Conservation (phyloP, 2,888 invertebrate species). For the Eulithis prunata region DNA sequence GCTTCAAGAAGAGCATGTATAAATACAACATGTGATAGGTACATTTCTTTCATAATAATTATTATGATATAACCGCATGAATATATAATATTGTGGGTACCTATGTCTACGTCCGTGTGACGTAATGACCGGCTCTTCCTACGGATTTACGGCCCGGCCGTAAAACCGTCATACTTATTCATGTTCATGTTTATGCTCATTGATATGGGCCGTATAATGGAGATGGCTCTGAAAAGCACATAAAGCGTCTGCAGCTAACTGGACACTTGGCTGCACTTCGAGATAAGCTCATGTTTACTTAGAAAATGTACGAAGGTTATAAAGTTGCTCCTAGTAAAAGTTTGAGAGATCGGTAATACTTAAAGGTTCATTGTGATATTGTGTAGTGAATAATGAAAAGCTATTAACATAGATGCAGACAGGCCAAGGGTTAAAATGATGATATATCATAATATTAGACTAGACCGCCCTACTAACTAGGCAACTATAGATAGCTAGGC, state of each 20-base stretch:
- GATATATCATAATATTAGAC: no score
- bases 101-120: constrained; percentile 34
- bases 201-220: constrained; percentile 65
- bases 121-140: constrained; percentile 58
- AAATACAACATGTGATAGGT: no score
- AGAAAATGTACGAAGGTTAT: not conserved
- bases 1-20: no score
- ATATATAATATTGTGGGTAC: constrained; percentile 17
- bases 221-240: constrained; percentile 49
- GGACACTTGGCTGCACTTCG: constrained; percentile 41
- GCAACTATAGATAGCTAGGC: no score
- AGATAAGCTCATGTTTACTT: constrained; percentile 42
- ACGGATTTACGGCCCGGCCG: constrained; percentile 60
- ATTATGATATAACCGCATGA: constrained; percentile 1
- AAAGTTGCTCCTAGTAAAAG: not conserved
- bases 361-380: no score
- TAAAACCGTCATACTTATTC: constrained; percentile 72
- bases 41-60: no score
- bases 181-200: constrained; percentile 71
- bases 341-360: no score
- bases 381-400: no score
- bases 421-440: no score
- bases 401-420: no score
- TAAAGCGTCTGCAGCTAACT: constrained; percentile 49
- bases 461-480: no score